These are phyloP conservation scores for Saccostrea echinata DNA, from an alignment of 1,140 invertebrate species.

Conservation along the genomic window DNA sequence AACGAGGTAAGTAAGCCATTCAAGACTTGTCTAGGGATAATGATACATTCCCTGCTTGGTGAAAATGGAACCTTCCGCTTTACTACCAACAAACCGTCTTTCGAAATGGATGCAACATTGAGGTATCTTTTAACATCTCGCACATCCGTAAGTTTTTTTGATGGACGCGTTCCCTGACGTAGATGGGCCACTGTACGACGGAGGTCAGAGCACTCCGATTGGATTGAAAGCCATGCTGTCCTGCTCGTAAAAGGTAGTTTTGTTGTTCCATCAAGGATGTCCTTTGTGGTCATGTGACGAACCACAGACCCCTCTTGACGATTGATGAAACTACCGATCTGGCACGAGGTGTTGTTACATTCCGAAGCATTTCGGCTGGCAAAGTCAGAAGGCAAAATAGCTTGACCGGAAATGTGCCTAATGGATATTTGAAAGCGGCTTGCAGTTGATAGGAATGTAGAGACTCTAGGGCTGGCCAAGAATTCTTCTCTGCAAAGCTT, in stretches of 20 bases:
- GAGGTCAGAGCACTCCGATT: conserved; percentile 44
- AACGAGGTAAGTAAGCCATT: too few species aligned
- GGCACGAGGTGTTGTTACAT: conserved; percentile 41
- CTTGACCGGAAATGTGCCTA: too few species aligned
- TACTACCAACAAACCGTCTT: conserved; percentile 51
- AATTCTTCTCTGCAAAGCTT: conserved; percentile 64
- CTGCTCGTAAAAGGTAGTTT: conserved; percentile 54
- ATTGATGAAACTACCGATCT: conserved; percentile 46
- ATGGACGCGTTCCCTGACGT: conserved; percentile 43
- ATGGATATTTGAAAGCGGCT: too few species aligned
- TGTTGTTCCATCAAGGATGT: conserved; percentile 41
- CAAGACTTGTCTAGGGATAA: too few species aligned
- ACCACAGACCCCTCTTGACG: neutral
- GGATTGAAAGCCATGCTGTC: conserved; percentile 53
- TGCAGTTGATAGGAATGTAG: too few species aligned
- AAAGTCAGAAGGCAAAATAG: conserved; percentile 41
- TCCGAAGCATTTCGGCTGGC: conserved; percentile 37
- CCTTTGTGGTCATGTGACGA: neutral
- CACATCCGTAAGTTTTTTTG: conserved; percentile 40
- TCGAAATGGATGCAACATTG: conserved; percentile 40
- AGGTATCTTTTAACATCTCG: conserved; percentile 57
- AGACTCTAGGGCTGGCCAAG: conserved; percentile 57
- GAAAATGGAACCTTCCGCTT: conserved; percentile 34
- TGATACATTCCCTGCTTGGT: too few species aligned
- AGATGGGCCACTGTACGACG: conserved; percentile 50